Percentiles rank a stretch among this genome's conserved stretches.
Conservation (phyloP, 2,113 vertebrate species). For the Columba livia region DNA sequence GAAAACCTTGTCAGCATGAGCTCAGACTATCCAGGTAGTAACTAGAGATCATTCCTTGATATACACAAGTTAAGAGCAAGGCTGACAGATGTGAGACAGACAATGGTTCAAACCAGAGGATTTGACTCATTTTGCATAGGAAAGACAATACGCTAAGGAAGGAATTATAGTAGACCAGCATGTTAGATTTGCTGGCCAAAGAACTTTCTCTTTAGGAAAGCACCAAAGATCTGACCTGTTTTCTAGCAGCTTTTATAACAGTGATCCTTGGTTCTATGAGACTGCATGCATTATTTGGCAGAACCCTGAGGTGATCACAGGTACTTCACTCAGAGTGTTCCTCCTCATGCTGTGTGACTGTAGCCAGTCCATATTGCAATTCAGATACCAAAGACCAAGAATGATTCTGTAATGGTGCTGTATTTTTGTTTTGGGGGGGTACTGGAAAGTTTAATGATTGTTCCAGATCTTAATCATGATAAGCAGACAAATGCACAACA, state of each 20-base stretch:
- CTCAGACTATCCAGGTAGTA: background rate
- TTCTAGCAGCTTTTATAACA: background rate
- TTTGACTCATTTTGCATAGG: background rate
- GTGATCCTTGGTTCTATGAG: background rate
- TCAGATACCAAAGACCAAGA: slow-evolving; percentile 3
- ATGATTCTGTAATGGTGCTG: background rate
- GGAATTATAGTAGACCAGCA: background rate
- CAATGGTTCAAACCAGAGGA: background rate
- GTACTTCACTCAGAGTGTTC: background rate
- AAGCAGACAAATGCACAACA: background rate
- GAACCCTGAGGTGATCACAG: background rate
- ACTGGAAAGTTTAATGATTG: background rate
- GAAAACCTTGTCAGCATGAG: background rate
- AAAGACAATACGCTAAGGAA: background rate
- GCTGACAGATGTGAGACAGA: background rate
- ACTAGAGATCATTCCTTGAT: background rate
- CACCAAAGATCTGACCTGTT: background rate
- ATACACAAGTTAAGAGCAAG: background rate
- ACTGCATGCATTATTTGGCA: background rate
- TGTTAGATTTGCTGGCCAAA: background rate
- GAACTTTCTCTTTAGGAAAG: background rate
- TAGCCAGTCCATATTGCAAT: background rate
- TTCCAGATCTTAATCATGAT: background rate
- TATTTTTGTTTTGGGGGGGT: background rate
- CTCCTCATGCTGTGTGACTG: background rate